Base-by-base conservation (phyloP, 2,113 vertebrate genomes). In the Aix galericulata region DNA sequence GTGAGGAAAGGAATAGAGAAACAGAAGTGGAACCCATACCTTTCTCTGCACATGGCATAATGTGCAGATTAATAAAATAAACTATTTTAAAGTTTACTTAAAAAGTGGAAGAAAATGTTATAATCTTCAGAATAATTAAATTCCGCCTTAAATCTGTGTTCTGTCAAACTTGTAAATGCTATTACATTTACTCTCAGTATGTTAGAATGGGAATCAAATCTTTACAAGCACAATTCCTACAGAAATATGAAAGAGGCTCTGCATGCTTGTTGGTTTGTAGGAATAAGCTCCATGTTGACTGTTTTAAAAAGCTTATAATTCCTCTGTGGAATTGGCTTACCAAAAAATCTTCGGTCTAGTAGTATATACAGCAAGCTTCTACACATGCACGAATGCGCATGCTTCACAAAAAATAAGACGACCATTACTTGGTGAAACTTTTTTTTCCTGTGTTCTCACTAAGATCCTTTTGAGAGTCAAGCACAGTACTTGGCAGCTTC, bases 281-380 rank as follows among this genome's bases (percentile, higher is more conserved):
- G 15, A 85, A 76, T n/a, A 84, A 82, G 11, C 14, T 83, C 32
- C 1, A 0, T 3, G 44, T 31, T 36, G 32, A 26, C 34, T 48
- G 46, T 48, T 38, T 50, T 50, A 25, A 50, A 50, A 25, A 50
- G 23, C 50, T 25, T 25, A 9, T 40, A n/a, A 68, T 56, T 60
- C 68, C 9, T 72, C 58, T 25, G 10, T 69, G 31, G 40, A 84
- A 82, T 15, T 53, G 27, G 21, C 21, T 82, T 64, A 62, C 48
- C n/a, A 78, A 85, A 91, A 87, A 27, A 7, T 14, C 50, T 85
- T 68, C 31, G 58, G 29, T 44, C 32, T 29, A 60, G 44, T 17
- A 64, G 36, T 2, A 1, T 13, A 27, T 3, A 32, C 0, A 0
- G 26, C 40, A 82, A 1, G 2, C 17, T 92, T 75, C 34, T 23